Evolutionary conservation across 1,140 invertebrate genomes (phyloP).

Genomic region (Magallana gigas): DNA sequence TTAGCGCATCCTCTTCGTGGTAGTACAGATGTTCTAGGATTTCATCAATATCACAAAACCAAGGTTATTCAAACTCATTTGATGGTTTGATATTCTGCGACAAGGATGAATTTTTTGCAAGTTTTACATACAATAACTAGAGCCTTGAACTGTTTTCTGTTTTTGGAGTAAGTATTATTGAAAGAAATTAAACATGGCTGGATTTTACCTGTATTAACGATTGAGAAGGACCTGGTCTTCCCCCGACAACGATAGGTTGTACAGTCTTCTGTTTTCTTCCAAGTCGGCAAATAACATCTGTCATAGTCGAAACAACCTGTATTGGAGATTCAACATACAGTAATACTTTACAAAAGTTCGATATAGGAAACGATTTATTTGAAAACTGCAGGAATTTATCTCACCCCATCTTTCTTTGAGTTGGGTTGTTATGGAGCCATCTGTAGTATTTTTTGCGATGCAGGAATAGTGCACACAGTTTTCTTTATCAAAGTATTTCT

Average conservation of each 20-base stretch:
- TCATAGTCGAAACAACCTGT: conserved; percentile 54
- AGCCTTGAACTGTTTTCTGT: no score
- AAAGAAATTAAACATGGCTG: not conserved
- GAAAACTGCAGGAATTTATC: not conserved
- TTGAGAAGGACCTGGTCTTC: conserved; percentile 26
- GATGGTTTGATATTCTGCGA: no score
- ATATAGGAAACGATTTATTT: not conserved
- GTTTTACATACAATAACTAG: no score
- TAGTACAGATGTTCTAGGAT: no score
- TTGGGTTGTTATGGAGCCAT: conserved; percentile 45
- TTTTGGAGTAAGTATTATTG: not conserved
- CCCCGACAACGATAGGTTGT: conserved; percentile 40
- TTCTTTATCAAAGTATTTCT: conserved; percentile 32
- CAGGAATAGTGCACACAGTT: conserved; percentile 50
- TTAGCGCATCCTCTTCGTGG: no score
- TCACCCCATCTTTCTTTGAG: conserved; percentile 53
- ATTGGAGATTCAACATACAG: not conserved
- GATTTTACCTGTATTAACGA: conserved; percentile 41
- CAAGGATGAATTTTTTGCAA: no score
- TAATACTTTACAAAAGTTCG: not conserved
- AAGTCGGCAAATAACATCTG: conserved; percentile 47
- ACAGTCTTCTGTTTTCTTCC: conserved; percentile 50
- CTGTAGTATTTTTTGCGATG: conserved; percentile 37
- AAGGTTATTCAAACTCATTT: no score
- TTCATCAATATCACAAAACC: no score